Conservation (phyloP, 2,888 invertebrate species). For the Mesoligia furuncula region DNA sequence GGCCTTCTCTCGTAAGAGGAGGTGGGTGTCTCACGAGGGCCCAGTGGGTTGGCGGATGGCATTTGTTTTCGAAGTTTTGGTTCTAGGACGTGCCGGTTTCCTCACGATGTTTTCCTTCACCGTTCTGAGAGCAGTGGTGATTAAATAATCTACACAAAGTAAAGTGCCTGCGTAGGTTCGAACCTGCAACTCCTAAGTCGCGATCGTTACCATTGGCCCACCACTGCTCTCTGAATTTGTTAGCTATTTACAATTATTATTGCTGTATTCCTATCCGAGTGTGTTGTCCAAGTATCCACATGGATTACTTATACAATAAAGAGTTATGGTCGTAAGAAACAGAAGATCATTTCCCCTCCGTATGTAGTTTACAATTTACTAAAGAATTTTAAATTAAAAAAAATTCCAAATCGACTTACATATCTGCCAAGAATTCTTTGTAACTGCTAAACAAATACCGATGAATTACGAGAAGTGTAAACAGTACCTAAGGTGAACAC, state of each 20-base stretch:
- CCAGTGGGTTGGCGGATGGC: not conserved
- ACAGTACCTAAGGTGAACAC: constrained; percentile 51
- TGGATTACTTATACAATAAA: not conserved
- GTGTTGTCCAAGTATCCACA: not conserved
- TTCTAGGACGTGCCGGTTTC: not conserved
- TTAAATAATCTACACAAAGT: too few species aligned
- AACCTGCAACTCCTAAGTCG: too few species aligned
- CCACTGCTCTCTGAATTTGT: too few species aligned
- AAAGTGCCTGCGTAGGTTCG: too few species aligned
- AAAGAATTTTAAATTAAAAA: constrained; percentile 39
- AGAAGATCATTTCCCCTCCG: not conserved
- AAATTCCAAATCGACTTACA: constrained; percentile 10
- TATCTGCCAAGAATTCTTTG: constrained; percentile 34
- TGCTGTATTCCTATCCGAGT: not conserved
- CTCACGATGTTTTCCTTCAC: too few species aligned
- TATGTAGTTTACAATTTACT: not conserved
- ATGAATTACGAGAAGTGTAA: constrained; percentile 51
- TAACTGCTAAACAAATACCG: constrained; percentile 47
- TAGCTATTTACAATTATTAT: not conserved
- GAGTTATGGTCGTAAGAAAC: not conserved
- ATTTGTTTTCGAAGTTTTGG: not conserved
- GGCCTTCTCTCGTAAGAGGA: not conserved
- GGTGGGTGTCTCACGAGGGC: too few species aligned
- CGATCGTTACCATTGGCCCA: too few species aligned
- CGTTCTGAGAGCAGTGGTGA: too few species aligned